Evolutionary conservation across 2,113 vertebrate species (phyloP).

Genomic region (Callocephalon fimbriatum): DNA sequence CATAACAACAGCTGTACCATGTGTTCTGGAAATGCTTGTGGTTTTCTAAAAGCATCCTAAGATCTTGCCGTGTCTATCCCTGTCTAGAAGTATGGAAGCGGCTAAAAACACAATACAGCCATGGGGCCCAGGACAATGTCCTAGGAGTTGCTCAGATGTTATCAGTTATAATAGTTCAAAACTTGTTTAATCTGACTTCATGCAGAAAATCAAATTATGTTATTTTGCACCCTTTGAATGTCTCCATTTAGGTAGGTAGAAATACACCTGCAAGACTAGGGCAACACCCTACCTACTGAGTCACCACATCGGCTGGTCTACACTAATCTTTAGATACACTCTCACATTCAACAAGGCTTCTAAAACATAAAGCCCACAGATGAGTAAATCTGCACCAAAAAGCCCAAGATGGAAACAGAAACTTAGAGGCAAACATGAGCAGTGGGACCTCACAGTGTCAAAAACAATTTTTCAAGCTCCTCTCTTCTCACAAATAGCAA

Average conservation of each 20-base stretch:
- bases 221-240: background rate
- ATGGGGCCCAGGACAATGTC: background rate
- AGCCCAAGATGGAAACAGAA: background rate
- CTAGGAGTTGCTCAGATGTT: background rate
- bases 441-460: background rate
- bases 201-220: background rate
- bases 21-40: background rate
- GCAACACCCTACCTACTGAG: background rate
- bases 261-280: background rate
- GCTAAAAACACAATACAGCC: background rate
- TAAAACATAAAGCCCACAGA: background rate
- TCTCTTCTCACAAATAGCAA: background rate
- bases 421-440: background rate
- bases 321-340: background rate
- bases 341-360: background rate
- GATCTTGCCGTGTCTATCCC: background rate
- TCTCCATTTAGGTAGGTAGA: background rate
- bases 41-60: background rate
- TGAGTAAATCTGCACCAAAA: background rate
- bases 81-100: background rate
- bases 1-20: background rate
- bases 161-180: background rate
- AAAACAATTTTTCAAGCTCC: background rate
- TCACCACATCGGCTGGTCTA: background rate
- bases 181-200: conserved; percentile 18